Evolutionary conservation across 2,797 vertebrate species (phyloP).

Genomic region (Triplophysa yarkandensis): DNA sequence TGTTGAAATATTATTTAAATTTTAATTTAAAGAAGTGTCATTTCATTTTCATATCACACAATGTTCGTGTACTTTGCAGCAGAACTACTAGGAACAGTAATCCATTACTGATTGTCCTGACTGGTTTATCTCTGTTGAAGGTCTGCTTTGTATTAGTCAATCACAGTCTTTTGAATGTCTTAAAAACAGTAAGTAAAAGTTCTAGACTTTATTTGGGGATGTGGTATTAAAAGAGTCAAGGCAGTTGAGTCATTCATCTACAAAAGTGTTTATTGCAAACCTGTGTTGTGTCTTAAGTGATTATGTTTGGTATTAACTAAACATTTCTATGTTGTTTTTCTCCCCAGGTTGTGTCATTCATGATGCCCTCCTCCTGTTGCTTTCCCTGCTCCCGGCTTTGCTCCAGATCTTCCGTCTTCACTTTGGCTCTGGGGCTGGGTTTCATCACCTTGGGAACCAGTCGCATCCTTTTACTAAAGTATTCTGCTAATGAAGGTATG

Average conservation of each 20-base stretch:
- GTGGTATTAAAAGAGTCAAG: not conserved
- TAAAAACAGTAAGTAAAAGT: not conserved
- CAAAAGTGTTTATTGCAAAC: not conserved
- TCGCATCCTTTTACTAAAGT: slow-evolving; percentile 92
- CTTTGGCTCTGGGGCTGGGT: slow-evolving; percentile 81
- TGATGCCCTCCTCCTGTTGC: slow-evolving; percentile 66
- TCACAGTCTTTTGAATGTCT: not conserved
- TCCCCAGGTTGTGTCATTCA: slow-evolving; percentile 20
- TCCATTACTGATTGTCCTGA: not conserved
- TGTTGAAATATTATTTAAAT: too few species aligned
- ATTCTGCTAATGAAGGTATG: slow-evolving; percentile 91
- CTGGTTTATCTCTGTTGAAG: not conserved
- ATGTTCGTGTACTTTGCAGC: not conserved
- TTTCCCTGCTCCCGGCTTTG: slow-evolving; percentile 65
- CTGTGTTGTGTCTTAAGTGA: not conserved
- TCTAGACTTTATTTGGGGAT: not conserved
- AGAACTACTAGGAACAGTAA: slow-evolving; percentile 1
- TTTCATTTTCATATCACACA: not conserved
- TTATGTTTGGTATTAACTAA: not conserved
- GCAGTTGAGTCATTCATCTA: not conserved
- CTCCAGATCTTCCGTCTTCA: slow-evolving; percentile 79
- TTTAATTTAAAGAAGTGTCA: not conserved
- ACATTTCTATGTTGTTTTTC: slow-evolving; percentile 29
- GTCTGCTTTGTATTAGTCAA: slow-evolving; percentile 12
- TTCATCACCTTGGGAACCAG: slow-evolving; percentile 87